Conservation (phyloP, 92 coral and sea anemone species). For the Diadumene lineata region DNA sequence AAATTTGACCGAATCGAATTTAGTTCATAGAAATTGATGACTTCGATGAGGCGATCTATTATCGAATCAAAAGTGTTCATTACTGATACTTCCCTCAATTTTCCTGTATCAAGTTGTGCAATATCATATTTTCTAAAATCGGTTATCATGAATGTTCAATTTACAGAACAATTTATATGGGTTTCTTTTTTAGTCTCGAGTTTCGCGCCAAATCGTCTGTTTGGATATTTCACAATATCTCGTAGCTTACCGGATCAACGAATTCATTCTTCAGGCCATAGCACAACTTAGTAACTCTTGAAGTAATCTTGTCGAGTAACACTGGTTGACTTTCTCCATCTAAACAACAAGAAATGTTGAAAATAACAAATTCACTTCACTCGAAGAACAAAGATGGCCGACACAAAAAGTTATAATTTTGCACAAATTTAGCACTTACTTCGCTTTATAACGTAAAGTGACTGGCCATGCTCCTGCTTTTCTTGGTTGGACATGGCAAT, state of each 20-base stretch:
- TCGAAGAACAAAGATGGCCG: conserved; percentile 70
- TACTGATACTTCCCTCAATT: too few relatives aligned
- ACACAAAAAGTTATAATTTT: background rate
- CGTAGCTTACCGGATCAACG: conserved; percentile 81
- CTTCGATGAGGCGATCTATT: too few relatives aligned
- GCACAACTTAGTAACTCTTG: conserved; percentile 77
- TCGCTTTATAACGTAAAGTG: conserved; percentile 67
- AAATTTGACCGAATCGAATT: too few relatives aligned
- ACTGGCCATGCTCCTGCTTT: conserved; percentile 24
- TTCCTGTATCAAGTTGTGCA: too few relatives aligned
- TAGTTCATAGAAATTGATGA: too few relatives aligned
- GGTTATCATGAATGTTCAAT: too few relatives aligned
- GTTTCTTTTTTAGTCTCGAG: too few relatives aligned
- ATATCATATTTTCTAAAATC: too few relatives aligned
- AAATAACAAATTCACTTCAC: background rate
- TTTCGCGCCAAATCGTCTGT: conserved; percentile 27
- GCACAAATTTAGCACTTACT: conserved; percentile 38
- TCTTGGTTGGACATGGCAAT: conserved; percentile 52
- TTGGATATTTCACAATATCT: background rate
- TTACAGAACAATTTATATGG: too few relatives aligned
- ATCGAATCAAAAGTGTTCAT: too few relatives aligned
- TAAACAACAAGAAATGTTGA: conserved; percentile 25
- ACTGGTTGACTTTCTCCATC: conserved; percentile 81
- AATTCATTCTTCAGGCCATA: conserved; percentile 87
- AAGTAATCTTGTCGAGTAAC: conserved; percentile 84